Percentiles rank a stretch among this genome's conserved stretches.
These are phyloP conservation scores for Mesocentrotus franciscanus DNA, from an alignment of 53 echinoderm and acorn worm species.

Conservation along the genomic window DNA sequence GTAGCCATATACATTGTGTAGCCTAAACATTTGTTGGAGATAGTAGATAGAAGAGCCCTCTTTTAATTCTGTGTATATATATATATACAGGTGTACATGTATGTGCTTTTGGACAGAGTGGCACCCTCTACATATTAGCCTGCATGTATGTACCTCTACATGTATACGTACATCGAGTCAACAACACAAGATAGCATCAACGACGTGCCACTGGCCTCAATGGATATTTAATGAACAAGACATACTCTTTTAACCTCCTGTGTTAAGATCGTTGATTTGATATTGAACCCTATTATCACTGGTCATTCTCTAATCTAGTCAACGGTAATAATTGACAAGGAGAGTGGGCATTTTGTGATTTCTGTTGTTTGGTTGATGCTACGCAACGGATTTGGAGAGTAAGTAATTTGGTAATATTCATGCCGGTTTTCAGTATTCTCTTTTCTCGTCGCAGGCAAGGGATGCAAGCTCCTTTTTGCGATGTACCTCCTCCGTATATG, in stretches of 20 bases:
- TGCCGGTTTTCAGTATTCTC: conserved; percentile 36
- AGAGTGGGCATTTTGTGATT: not conserved
- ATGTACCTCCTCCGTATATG: not conserved
- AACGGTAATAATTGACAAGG: not conserved
- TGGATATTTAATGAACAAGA: conserved; percentile 11
- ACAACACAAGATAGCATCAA: not conserved
- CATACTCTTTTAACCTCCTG: not conserved
- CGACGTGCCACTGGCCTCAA: not conserved
- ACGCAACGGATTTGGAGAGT: not conserved
- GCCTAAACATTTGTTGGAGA: no score
- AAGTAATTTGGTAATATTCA: conserved; percentile 33
- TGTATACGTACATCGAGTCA: not conserved
- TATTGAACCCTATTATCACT: not conserved
- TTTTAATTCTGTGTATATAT: no score
- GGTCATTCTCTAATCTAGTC: not conserved
- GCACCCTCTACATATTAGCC: not conserved
- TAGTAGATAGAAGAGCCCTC: no score
- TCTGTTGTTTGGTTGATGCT: not conserved
- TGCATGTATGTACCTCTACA: not conserved
- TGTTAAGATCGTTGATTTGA: not conserved
- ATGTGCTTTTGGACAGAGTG: not conserved
- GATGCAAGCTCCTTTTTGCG: not conserved
- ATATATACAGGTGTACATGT: no score
- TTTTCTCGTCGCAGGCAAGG: not conserved
- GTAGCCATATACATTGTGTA: no score